Evolutionary conservation across 2,888 invertebrate genomes (phyloP).

Genomic region (Himalopsyche japonica): DNA sequence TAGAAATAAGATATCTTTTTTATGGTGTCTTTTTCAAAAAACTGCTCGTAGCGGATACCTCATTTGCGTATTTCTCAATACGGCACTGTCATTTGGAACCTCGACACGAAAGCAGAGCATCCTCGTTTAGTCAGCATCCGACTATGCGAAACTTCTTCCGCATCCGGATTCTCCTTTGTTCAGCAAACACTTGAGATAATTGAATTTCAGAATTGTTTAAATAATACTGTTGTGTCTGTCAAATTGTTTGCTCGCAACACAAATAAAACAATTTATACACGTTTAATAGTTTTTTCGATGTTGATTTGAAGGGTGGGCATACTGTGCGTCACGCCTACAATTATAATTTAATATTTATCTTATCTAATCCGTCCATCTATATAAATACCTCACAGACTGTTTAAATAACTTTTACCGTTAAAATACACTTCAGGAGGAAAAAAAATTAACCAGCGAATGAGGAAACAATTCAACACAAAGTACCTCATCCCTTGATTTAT

Average conservation of each 20-base stretch:
- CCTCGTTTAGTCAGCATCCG: not conserved
- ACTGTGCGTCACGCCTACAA: too few species aligned
- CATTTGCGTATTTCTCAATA: not conserved
- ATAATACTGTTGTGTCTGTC: not conserved
- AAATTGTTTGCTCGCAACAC: not conserved
- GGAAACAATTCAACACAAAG: too few species aligned
- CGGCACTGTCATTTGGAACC: not conserved
- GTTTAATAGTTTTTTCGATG: not conserved
- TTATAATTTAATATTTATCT: too few species aligned
- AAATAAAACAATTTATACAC: not conserved
- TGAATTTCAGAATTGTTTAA: not conserved
- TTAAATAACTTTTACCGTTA: too few species aligned
- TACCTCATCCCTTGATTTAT: too few species aligned
- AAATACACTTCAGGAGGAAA: too few species aligned
- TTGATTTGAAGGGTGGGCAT: too few species aligned
- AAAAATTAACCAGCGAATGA: too few species aligned
- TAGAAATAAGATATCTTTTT: too few species aligned
- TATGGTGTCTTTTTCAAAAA: too few species aligned
- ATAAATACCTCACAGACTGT: too few species aligned
- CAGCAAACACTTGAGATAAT: not conserved
- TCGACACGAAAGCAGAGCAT: not conserved
- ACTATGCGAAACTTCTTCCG: not conserved
- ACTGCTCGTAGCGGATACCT: not conserved
- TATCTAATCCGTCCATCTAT: too few species aligned
- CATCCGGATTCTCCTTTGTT: not conserved